Percentiles rank a stretch among this genome's conserved stretches.
Evolutionary conservation across 2,888 invertebrate genomes (phyloP).

Genomic region (Agelastica alni): DNA sequence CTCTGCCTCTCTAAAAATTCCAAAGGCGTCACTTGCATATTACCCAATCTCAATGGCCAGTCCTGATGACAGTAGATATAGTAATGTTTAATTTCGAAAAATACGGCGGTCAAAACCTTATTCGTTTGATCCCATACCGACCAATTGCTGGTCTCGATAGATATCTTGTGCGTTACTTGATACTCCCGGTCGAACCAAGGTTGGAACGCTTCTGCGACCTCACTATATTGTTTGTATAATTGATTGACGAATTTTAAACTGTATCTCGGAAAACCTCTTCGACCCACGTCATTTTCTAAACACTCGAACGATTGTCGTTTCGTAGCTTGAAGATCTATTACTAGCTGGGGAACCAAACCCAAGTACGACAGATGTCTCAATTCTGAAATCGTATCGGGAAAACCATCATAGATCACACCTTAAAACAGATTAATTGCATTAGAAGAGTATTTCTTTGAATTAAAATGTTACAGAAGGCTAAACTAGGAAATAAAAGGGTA

Average conservation of each 20-base stretch:
- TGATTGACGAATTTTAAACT: slow-evolving; percentile 53
- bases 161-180: slow-evolving; percentile 61
- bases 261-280: slow-evolving; percentile 43
- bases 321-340: slow-evolving; percentile 60
- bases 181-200: slow-evolving; percentile 61
- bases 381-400: slow-evolving; percentile 61
- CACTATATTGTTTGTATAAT: slow-evolving; percentile 57
- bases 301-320: slow-evolving; percentile 54
- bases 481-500: too few species aligned
- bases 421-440: slow-evolving; percentile 8
- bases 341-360: slow-evolving; percentile 63
- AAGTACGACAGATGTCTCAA: slow-evolving; percentile 57
- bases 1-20: slow-evolving; percentile 61
- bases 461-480: too few species aligned
- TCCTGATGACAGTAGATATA: slow-evolving; percentile 57
- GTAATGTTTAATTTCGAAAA: slow-evolving; percentile 60
- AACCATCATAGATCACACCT: slow-evolving; percentile 68
- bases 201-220: slow-evolving; percentile 51
- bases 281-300: slow-evolving; percentile 50
- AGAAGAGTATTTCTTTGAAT: too few species aligned
- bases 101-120: slow-evolving; percentile 52
- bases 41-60: slow-evolving; percentile 58
- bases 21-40: slow-evolving; percentile 63
- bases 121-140: slow-evolving; percentile 58
- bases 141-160: slow-evolving; percentile 63